A percentile compares a stretch with the other conserved stretches of the same genome.
Conservation (phyloP, 2,797 vertebrate species). For the Peromyscus eremicus region DNA sequence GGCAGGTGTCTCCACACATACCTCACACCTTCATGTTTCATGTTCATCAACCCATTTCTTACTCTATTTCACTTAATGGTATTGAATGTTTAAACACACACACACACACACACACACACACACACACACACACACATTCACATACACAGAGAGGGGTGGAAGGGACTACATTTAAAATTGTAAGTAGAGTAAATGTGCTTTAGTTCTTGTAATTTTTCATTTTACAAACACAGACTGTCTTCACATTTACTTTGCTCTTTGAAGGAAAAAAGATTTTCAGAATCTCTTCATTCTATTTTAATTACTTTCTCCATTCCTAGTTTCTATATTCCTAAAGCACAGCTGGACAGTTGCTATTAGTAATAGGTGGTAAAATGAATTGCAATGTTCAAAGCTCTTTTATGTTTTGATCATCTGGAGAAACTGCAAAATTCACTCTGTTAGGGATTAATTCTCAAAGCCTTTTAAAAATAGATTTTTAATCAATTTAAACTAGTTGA, state of each 20-base stretch:
- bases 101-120: not conserved
- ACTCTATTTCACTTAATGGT: not conserved
- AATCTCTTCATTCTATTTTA: not conserved
- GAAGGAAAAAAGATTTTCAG: not conserved
- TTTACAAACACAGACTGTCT: not conserved
- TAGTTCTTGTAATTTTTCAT: not conserved
- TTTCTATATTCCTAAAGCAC: conserved; percentile 45
- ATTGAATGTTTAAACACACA: not conserved
- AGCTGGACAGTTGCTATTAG: not conserved
- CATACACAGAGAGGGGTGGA: not conserved
- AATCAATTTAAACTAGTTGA: not conserved
- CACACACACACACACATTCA: not conserved
- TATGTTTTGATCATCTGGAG: not conserved
- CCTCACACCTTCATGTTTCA: not conserved
- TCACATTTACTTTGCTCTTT: not conserved
- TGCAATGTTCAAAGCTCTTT: conserved; percentile 13
- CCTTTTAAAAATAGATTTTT: not conserved
- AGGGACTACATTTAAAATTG: not conserved
- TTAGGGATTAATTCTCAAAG: not conserved
- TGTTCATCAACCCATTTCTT: not conserved
- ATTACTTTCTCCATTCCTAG: not conserved
- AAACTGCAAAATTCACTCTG: not conserved
- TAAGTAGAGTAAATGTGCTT: not conserved
- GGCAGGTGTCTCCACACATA: not conserved
- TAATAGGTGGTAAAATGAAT: conserved; percentile 9